phyloP scores from a whole-genome alignment of 30 jellyfish, hydroid and myxozoan species.

The Chrysaora quinquecirrha region DNA sequence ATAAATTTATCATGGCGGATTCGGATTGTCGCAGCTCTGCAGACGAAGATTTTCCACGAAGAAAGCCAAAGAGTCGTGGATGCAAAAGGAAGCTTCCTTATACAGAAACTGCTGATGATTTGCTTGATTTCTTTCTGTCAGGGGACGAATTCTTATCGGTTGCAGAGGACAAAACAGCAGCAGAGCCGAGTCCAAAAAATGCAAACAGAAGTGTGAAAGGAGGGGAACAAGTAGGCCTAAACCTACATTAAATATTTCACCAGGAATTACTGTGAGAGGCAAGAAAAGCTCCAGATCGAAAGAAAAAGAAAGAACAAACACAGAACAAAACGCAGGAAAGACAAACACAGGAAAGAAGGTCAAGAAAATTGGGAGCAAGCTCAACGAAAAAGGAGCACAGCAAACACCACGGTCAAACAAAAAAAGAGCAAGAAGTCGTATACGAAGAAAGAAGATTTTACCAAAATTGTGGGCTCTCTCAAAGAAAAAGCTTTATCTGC shows the following conservation, averaged over 20 bases:
- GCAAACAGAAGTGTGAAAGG: slow-evolving; percentile 4
- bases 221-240: slow-evolving; percentile 2
- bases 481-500: not conserved
- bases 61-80: not conserved
- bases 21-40: not conserved
- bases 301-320: not conserved
- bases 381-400: not conserved
- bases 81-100: not conserved
- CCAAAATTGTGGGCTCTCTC: not conserved
- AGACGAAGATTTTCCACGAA: not conserved
- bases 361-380: not conserved
- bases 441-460: not conserved
- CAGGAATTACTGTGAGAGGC: not conserved
- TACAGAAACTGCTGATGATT: not conserved
- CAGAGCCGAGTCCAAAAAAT: slow-evolving; percentile 1
- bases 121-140: not conserved
- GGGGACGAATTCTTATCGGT: not conserved
- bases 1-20: not conserved
- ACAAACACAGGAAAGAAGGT: not conserved
- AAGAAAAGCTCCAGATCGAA: not conserved
- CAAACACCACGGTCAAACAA: not conserved
- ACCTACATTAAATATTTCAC: not conserved
- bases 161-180: not conserved
- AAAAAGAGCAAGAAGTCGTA: slow-evolving; percentile 1
- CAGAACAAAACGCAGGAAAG: slow-evolving; percentile 4